phyloP scores from a whole-genome alignment of 64 coral and sea anemone genomes.

The Astreopora myriophthalma region DNA sequence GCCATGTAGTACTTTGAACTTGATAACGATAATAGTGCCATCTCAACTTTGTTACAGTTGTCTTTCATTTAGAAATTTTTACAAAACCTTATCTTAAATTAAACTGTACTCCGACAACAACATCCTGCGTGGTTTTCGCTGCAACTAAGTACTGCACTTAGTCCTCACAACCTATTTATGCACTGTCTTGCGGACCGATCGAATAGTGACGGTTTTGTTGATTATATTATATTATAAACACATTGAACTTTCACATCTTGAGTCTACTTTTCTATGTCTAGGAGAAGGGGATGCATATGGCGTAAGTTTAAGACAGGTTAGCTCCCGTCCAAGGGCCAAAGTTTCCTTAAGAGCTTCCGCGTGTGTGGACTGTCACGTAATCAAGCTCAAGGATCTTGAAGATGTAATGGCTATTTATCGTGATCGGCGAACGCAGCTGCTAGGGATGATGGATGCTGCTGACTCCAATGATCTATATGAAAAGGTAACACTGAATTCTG shows the following conservation, averaged over 20 bases:
- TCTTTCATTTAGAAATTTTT: no score
- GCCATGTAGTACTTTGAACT: no score
- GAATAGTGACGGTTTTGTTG: no score
- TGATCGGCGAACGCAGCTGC: slow-evolving; percentile 27
- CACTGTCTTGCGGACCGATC: no score
- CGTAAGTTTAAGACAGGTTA: slow-evolving; percentile 60
- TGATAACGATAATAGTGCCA: no score
- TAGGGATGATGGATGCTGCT: slow-evolving; percentile 61
- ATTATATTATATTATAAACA: no score
- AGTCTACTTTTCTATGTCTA: slow-evolving; percentile 2
- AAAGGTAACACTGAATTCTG: not conserved
- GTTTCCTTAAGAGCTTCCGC: slow-evolving; percentile 72
- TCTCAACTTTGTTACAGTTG: no score
- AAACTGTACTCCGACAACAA: no score
- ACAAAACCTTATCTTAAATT: no score
- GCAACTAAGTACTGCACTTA: no score
- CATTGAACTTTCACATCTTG: not conserved
- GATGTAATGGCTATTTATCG: slow-evolving; percentile 74
- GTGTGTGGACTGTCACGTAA: slow-evolving; percentile 95
- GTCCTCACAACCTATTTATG: no score
- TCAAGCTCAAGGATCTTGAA: slow-evolving; percentile 80
- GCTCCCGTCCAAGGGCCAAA: slow-evolving; percentile 64
- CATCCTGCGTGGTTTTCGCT: no score
- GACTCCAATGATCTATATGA: slow-evolving; percentile 25
- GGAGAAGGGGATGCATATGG: slow-evolving; percentile 97